Conservation (phyloP, 1,140 invertebrate genomes). For the Cataglyphis hispanica region DNA sequence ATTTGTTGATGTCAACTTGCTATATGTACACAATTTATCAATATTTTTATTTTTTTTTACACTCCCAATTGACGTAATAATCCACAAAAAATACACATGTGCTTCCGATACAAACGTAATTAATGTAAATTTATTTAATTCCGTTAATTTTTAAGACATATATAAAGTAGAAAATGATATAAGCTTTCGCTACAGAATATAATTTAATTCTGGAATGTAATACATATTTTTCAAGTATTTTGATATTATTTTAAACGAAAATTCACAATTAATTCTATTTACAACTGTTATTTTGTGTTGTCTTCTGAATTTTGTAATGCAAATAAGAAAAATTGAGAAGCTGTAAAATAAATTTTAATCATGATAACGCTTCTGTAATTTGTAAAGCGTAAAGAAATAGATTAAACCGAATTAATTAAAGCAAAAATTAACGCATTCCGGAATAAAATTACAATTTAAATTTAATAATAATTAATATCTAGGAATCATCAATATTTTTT, state of each 20-base stretch:
- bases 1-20: too few species aligned
- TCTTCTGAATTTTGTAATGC: background rate
- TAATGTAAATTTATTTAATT: background rate
- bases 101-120: background rate
- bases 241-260: background rate
- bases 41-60: background rate
- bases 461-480: background rate
- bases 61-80: background rate
- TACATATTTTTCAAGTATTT: background rate
- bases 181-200: background rate
- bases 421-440: background rate
- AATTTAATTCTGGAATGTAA: background rate
- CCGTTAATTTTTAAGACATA: background rate
- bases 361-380: background rate
- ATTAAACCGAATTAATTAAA: background rate
- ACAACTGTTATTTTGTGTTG: background rate
- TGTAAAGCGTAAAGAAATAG: background rate
- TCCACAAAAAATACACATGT: background rate
- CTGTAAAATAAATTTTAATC: background rate
- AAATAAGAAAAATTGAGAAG: background rate
- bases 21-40: background rate
- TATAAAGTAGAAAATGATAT: background rate
- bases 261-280: conserved; percentile 5
- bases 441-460: background rate
- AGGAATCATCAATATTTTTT: background rate